Base-by-base conservation (phyloP, 2,113 vertebrate genomes). In the Petrocephalus zakoni region DNA sequence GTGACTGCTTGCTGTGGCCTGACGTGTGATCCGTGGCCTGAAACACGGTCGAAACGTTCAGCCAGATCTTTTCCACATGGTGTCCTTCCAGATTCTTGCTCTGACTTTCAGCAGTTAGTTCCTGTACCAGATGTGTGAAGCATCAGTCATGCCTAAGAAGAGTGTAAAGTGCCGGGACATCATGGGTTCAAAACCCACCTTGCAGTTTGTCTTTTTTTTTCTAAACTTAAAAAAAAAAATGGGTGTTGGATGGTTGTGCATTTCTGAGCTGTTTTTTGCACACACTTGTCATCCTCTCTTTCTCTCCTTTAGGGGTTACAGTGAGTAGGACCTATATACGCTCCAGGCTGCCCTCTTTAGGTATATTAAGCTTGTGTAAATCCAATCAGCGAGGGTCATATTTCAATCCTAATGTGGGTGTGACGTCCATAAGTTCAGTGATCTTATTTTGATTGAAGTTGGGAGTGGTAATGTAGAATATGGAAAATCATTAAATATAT, bases 271-370 rank as follows among this genome's bases (percentile, higher is more conserved):
- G 3, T 22, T 83, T n/a, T 49, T 56, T 29, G 51, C 84, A 85
- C 5, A 10, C 52, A 56, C 29, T 53, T 34, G 81, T 83, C 37
- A 42, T 49, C 22, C 6, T 86, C 47, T 85, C 82, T 85, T 25
- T 55, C 29, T 55, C 84, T 47, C 52, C 84, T 86, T 25, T 21
- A 86, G 84, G 84, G 49, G 52, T 86, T 53, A 86, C 84, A 55
- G 84, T 86, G 84, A 55, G 21, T 86, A 86, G 52, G 84, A 86
- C 51, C 84, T 86, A 21, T 86, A 21, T 86, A 37, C 84, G n/a
- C n/a, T 15, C 25, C 84, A 86, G 84, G 7, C 52, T 55, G 17
- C 84, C 52, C 51, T 55, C 84, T 34, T 56, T 86, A 86, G 84
- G 84, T 86, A 86, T 55, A 85, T 25, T 52, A 85, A 53, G 51